These are phyloP conservation scores for Cinclus cinclus DNA, from an alignment of 2,113 vertebrate genomes.

Conservation along the genomic window DNA sequence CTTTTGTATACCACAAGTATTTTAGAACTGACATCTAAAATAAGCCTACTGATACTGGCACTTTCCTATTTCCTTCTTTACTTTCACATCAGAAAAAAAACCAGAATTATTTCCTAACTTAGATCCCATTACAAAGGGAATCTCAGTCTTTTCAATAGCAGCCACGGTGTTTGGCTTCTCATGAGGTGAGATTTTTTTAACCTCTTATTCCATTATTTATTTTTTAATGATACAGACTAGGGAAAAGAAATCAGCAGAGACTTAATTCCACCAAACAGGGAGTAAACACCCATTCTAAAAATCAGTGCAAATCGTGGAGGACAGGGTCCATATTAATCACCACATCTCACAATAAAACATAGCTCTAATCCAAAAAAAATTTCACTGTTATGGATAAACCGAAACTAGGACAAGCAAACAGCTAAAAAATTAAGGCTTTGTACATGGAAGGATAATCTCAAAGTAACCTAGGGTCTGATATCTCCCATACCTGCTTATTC, in stretches of 20 bases:
- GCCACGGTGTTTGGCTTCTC: background rate
- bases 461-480: background rate
- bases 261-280: background rate
- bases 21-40: background rate
- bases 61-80: background rate
- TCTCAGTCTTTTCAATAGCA: background rate
- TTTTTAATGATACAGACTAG: background rate
- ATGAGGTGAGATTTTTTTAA: background rate
- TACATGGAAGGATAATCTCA: background rate
- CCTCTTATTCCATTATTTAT: background rate
- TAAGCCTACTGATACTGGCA: background rate
- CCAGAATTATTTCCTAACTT: background rate
- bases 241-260: background rate
- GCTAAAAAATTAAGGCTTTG: background rate
- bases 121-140: background rate
- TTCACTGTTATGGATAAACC: background rate
- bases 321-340: background rate
- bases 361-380: background rate
- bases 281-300: background rate
- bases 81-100: background rate
- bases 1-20: background rate
- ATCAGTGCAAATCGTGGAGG: background rate
- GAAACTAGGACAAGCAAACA: background rate
- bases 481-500: background rate
- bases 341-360: background rate